These are phyloP conservation scores for Cyclina sinensis DNA, from an alignment of 1,140 invertebrate genomes.

Conservation along the genomic window DNA sequence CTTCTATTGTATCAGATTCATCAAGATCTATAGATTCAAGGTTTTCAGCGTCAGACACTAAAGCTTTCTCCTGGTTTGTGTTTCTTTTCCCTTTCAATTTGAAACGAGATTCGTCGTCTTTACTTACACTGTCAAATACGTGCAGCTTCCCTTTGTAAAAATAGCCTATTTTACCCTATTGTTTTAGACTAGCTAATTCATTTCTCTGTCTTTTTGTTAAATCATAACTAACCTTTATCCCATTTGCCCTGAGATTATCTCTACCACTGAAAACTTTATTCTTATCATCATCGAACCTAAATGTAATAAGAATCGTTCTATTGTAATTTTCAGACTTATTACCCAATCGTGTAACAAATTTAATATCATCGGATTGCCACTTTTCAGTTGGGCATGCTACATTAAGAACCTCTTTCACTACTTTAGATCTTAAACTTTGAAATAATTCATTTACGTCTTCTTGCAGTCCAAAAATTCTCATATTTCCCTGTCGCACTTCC, in stretches of 20 bases:
- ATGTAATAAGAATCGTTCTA: not conserved
- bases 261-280: not conserved
- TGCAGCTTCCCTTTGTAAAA: not conserved
- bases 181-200: not conserved
- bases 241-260: not conserved
- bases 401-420: not conserved
- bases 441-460: not conserved
- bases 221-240: not conserved
- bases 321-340: not conserved
- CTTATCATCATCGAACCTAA: not conserved
- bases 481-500: too few species aligned
- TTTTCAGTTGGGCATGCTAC: not conserved
- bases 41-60: too few species aligned
- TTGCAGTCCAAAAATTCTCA: not conserved
- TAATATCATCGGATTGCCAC: not conserved
- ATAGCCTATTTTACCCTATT: not conserved
- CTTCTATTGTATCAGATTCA: too few species aligned
- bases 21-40: too few species aligned
- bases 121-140: too few species aligned
- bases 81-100: too few species aligned
- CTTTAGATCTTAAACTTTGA: not conserved
- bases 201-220: not conserved
- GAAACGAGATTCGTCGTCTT: too few species aligned
- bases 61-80: too few species aligned
- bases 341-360: not conserved